Conservation (phyloP, 2,113 vertebrate genomes). For the Alces alces region DNA sequence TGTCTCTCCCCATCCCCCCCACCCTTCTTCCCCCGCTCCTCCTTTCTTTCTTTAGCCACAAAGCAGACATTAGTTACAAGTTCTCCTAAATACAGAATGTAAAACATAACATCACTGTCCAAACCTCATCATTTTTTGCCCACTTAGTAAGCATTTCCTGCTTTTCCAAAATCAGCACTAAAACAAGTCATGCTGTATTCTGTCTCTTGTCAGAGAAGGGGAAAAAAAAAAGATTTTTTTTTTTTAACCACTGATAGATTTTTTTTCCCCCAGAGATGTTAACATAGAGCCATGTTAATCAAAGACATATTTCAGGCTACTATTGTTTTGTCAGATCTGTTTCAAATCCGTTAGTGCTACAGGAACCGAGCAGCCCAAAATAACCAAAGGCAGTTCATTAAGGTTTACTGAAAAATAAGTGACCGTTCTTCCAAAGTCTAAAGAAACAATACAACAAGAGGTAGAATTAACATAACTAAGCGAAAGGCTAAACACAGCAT, state of each 20-base stretch:
- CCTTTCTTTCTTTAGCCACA: not conserved
- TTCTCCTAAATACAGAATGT: not conserved
- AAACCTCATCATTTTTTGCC: constrained; percentile 10
- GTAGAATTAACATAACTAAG: not conserved
- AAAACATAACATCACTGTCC: not conserved
- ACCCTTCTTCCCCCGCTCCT: not conserved
- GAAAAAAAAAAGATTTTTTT: not conserved
- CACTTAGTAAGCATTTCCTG: constrained; percentile 15
- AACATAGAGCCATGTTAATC: not conserved
- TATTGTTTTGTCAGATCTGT: not conserved
- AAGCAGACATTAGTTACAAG: not conserved
- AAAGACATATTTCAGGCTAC: not conserved
- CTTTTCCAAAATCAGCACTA: constrained; percentile 32
- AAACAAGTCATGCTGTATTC: not conserved
- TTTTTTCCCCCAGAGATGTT: not conserved
- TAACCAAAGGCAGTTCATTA: not conserved
- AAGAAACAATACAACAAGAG: not conserved
- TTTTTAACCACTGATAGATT: not conserved
- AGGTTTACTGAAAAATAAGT: not conserved
- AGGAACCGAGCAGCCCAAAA: not conserved
- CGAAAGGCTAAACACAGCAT: not conserved
- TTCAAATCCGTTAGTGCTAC: not conserved
- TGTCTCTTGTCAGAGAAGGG: not conserved
- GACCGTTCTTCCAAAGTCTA: not conserved
- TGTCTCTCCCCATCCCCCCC: rapidly evolving